Evolutionary conservation across 2,888 invertebrate species (phyloP).

Genomic region (Cabera pusaria): DNA sequence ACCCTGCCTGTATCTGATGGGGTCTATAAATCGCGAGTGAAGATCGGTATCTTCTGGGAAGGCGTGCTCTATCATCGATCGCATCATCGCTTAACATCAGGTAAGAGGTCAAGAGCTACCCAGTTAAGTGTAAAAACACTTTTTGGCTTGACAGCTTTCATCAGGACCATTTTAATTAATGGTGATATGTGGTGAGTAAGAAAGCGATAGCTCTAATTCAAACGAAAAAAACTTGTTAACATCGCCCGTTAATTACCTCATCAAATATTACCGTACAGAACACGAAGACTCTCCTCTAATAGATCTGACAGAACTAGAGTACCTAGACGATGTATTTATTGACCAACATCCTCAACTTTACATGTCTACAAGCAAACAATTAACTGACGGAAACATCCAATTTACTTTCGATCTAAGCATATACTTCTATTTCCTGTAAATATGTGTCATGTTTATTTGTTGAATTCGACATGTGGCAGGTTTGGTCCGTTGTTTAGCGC

Average conservation of each 20-base stretch:
- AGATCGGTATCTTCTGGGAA: too few relatives aligned
- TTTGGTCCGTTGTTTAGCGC: neutral
- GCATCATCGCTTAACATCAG: too few relatives aligned
- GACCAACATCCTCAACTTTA: conserved; percentile 18
- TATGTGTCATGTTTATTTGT: conserved; percentile 29
- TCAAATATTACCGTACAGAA: conserved; percentile 2
- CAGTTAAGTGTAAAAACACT: too few relatives aligned
- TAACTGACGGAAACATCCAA: conserved; percentile 33
- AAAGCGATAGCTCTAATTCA: too few relatives aligned
- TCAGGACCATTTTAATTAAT: too few relatives aligned
- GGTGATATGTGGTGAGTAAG: too few relatives aligned
- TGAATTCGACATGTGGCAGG: conserved; percentile 22
- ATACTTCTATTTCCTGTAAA: conserved; percentile 30
- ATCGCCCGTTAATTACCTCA: conserved; percentile 14
- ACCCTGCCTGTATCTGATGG: too few relatives aligned
- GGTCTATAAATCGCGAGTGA: too few relatives aligned
- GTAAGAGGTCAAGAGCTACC: too few relatives aligned
- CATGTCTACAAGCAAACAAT: conserved; percentile 29
- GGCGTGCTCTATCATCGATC: too few relatives aligned
- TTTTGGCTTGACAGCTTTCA: too few relatives aligned
- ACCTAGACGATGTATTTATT: conserved; percentile 15
- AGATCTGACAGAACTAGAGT: conserved; percentile 5
- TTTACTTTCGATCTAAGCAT: conserved; percentile 36
- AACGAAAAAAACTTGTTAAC: too few relatives aligned
- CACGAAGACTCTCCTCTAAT: conserved; percentile 2